Evolutionary conservation across 2,888 invertebrate genomes (phyloP).

Genomic region (Dicycla oo): DNA sequence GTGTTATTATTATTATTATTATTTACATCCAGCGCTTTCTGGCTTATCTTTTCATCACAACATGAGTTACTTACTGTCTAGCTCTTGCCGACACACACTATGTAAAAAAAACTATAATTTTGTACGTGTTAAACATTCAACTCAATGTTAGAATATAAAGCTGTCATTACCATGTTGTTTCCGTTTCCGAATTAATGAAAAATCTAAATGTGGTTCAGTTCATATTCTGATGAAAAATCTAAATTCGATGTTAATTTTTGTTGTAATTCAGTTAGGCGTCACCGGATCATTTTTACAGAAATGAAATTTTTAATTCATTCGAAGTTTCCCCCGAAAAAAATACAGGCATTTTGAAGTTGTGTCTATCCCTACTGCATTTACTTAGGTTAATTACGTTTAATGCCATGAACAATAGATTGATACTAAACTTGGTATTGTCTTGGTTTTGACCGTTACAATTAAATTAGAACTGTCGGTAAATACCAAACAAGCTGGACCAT

Average conservation of each 20-base stretch:
- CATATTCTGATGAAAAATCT: background rate
- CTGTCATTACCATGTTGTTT: slow-evolving; percentile 5
- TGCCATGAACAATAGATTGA: background rate
- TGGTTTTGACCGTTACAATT: background rate
- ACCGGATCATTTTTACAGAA: background rate
- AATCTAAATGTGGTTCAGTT: background rate
- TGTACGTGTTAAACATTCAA: background rate
- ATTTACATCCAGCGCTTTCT: background rate
- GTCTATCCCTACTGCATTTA: background rate
- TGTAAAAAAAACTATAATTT: background rate
- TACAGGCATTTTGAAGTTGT: background rate
- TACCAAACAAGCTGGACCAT: slow-evolving; percentile 5
- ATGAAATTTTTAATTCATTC: background rate
- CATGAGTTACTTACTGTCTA: too few species aligned
- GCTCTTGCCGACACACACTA: background rate
- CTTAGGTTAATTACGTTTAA: too few species aligned
- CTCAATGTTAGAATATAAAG: background rate
- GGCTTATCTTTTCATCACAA: background rate
- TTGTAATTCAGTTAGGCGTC: background rate
- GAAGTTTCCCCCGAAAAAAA: background rate
- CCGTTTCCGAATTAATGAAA: background rate
- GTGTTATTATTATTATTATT: too few species aligned
- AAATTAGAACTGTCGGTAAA: background rate
- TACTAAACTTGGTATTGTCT: background rate
- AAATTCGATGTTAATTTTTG: background rate